Conservation (phyloP, 2,113 vertebrate species). For the Aptenodytes patagonicus region DNA sequence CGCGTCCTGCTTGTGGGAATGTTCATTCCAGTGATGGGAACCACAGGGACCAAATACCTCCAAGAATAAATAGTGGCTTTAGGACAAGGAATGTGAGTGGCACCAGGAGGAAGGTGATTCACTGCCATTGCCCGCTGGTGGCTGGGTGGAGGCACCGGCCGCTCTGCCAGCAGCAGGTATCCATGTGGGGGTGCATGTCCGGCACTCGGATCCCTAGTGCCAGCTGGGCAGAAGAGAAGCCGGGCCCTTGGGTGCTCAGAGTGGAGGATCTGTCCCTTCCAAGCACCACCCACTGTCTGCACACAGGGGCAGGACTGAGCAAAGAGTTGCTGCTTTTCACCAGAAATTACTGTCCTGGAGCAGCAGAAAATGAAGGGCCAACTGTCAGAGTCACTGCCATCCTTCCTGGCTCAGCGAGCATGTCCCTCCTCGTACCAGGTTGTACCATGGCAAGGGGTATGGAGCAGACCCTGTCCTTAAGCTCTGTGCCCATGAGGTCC, state of each 20-base stretch:
- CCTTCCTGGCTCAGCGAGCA: background rate
- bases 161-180: background rate
- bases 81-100: background rate
- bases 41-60: background rate
- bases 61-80: background rate
- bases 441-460: accelerated
- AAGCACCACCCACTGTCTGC: background rate
- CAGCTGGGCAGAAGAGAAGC: background rate
- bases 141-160: background rate
- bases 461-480: background rate
- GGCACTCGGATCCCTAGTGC: background rate
- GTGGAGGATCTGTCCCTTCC: background rate
- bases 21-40: background rate
- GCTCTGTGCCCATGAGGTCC: background rate
- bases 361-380: background rate
- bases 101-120: background rate
- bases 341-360: background rate
- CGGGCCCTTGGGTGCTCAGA: accelerated
- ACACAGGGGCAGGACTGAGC: background rate
- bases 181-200: accelerated
- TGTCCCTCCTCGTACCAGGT: accelerated
- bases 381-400: background rate
- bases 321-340: background rate
- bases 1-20: background rate
- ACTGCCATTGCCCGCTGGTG: background rate